phyloP scores from a whole-genome alignment of 2,113 vertebrate species.

The sheep (Ovis aries) region ARS-UI_Ramb_v3.0 NC_056056.1:80080001-80080500 shows the following conservation, averaged over 20 bases:
- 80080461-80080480: not conserved
- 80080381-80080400: not conserved
- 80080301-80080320: not conserved
- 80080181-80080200: not conserved
- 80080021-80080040: not conserved
- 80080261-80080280: not conserved
- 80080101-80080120: not conserved
- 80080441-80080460: not conserved
- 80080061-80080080: not conserved
- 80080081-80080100: not conserved
- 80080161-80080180: not conserved
- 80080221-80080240: not conserved
- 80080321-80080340: not conserved
- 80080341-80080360: not conserved
- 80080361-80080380: not conserved
- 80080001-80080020: not conserved
- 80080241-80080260: not conserved
- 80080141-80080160: not conserved
- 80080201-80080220: not conserved
- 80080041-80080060: not conserved
- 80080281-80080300: not conserved
- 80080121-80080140: not conserved
- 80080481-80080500: not conserved
- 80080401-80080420: not conserved
- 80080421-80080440: not conserved